These are phyloP conservation scores for Opisthograptis luteolata DNA, from an alignment of 2,888 invertebrate genomes.

Conservation along the genomic window DNA sequence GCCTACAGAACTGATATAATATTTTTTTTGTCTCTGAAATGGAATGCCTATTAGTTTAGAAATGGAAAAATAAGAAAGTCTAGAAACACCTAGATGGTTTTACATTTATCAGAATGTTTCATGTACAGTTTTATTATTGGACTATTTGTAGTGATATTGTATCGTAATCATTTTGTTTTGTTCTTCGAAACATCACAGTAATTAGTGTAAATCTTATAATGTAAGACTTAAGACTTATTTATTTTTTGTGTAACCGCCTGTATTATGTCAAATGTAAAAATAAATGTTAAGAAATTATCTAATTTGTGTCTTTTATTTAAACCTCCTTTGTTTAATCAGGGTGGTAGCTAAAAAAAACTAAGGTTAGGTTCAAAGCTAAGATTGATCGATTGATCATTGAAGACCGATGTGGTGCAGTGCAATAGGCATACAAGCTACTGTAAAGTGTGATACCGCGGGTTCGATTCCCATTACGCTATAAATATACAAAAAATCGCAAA, in stretches of 20 bases:
- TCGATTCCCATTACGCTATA: too few species aligned
- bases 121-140: constrained; percentile 35
- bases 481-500: too few species aligned
- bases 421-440: too few species aligned
- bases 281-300: constrained; percentile 79
- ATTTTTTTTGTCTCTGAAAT: constrained; percentile 3
- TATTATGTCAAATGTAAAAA: constrained; percentile 80
- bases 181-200: constrained; percentile 55
- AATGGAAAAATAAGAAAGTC: neutral
- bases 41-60: neutral
- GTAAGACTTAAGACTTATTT: constrained; percentile 77
- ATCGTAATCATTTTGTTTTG: constrained; percentile 26
- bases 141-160: constrained; percentile 26
- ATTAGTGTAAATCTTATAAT: constrained; percentile 56
- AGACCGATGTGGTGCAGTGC: too few species aligned
- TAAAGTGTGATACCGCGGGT: too few species aligned
- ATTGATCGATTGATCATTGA: too few species aligned
- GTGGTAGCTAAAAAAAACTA: too few species aligned
- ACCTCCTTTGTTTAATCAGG: neutral
- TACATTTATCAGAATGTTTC: constrained; percentile 6
- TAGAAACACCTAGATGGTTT: neutral
- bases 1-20: neutral
- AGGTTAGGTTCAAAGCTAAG: too few species aligned
- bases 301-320: constrained; percentile 46
- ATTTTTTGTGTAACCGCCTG: constrained; percentile 83